Conservation (phyloP, 2,113 vertebrate genomes). For the Brevimyrus niger region DNA sequence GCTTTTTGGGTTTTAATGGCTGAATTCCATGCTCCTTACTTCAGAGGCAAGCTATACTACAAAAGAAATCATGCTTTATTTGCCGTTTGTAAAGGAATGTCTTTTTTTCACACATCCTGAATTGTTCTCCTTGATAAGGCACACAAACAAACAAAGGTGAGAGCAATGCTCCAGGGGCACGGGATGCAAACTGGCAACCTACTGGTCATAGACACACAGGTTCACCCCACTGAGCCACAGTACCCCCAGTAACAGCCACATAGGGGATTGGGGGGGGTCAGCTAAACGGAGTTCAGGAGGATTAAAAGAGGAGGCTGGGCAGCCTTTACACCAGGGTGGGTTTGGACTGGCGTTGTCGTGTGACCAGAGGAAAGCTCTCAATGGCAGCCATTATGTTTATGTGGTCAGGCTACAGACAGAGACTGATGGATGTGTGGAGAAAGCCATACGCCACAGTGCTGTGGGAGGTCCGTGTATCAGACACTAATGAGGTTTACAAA, state of each 20-base stretch:
- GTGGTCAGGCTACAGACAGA: constrained; percentile 36
- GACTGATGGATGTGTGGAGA: constrained; percentile 33
- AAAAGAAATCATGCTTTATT: too few relatives aligned
- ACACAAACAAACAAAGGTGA: too few relatives aligned
- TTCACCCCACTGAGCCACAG: background rate
- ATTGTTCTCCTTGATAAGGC: too few relatives aligned
- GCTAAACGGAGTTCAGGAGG: background rate
- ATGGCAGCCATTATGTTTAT: constrained; percentile 37
- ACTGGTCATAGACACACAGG: background rate
- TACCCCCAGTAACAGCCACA: background rate
- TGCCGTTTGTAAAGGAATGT: too few relatives aligned
- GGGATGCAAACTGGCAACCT: background rate
- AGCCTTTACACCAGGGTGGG: background rate
- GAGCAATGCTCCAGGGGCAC: background rate
- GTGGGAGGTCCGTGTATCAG: constrained; percentile 51
- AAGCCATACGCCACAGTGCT: constrained; percentile 40
- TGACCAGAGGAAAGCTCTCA: constrained; percentile 34
- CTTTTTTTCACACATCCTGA: too few relatives aligned
- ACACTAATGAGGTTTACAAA: constrained; percentile 51
- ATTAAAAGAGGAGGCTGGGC: background rate
- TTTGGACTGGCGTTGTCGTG: background rate
- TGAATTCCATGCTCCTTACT: background rate
- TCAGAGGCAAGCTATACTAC: background rate
- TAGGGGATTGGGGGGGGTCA: background rate
- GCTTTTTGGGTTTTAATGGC: background rate